A percentile compares a stretch with the other conserved stretches of the same genome.
Conservation (phyloP, 2,888 invertebrate genomes). For the Cosmorhoe ocellata region DNA sequence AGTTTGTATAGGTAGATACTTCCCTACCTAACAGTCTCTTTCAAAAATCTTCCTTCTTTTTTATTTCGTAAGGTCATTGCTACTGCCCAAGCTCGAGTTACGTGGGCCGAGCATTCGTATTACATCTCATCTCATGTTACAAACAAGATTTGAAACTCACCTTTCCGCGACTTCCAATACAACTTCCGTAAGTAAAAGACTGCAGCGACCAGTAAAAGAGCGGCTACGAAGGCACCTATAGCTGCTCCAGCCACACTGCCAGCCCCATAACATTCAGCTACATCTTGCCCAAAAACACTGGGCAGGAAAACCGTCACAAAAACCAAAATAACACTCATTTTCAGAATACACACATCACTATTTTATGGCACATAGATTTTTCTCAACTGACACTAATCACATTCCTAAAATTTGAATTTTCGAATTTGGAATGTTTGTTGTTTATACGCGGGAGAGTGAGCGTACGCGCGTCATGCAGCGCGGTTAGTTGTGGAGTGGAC, state of each 20-base stretch:
- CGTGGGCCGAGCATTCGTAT: slow-evolving; percentile 8
- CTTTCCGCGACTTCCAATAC: slow-evolving; percentile 84
- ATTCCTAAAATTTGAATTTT: slow-evolving; percentile 65
- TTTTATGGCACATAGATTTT: slow-evolving; percentile 72
- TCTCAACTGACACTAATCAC: slow-evolving; percentile 59
- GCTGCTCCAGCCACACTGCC: slow-evolving; percentile 88
- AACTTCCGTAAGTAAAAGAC: slow-evolving; percentile 83
- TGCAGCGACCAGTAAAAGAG: slow-evolving; percentile 82
- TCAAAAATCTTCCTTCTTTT: not conserved
- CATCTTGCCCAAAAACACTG: slow-evolving; percentile 73
- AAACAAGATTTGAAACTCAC: slow-evolving; percentile 52
- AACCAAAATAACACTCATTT: slow-evolving; percentile 74
- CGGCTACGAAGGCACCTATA: slow-evolving; percentile 86
- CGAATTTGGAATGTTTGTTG: slow-evolving; percentile 56
- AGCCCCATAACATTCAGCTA: slow-evolving; percentile 83
- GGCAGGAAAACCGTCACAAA: slow-evolving; percentile 72
- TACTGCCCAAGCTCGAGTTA: slow-evolving; percentile 8
- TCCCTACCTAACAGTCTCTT: not conserved
- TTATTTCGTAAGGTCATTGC: slow-evolving; percentile 11
- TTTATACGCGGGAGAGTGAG: slow-evolving; percentile 46
- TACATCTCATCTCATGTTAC: slow-evolving; percentile 17
- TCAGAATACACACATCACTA: slow-evolving; percentile 60
- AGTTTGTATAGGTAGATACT: slow-evolving; percentile 1
- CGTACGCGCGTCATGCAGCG: slow-evolving; percentile 70
- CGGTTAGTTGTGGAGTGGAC: slow-evolving; percentile 61